Base-by-base conservation (phyloP, 2,797 vertebrate genomes). In the Heliangelus exortis region DNA sequence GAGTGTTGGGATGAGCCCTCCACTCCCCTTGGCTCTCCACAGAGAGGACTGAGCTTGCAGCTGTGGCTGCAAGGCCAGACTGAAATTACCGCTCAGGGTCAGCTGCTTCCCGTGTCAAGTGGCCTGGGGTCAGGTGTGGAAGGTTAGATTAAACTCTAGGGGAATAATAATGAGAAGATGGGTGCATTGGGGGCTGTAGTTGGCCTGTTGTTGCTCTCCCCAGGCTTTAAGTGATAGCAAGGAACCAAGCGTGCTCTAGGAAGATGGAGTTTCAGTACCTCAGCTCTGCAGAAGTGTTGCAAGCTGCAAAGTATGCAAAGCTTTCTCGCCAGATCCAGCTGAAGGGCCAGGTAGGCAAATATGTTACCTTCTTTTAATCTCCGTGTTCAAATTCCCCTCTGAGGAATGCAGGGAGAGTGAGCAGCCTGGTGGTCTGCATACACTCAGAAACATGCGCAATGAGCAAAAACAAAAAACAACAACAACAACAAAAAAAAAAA, bases 201-300 rank as follows among this genome's bases (percentile, higher is more conserved):
- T 67, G 47, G 68, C 51, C 57, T 21, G 12, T 23, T 54, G 29
- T 33, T 74, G 31, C 63, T 91, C 76, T 89, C 53, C 10, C 15
- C n/a, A 36, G 58, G 43, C 61, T 84, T 89, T 61, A 77, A 84
- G 29, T 57, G 29, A 25, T 1, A 29, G 55, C 17, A 29, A 54
- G 53, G 79, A 68, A 62, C 6, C 0, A 1, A 47, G 2, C 0
- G 0, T 0, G 4, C 2, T 0, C 4, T 18, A 2, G 45, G 28
- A 59, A 41, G 43, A 15, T 28, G 54, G 66, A 6, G 14, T 72
- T 85, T 85, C 2, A 12, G 58, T 66, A 85, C 9, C 0, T 80
- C 9, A 13, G 33, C 6, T 87, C 80, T 58, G 16, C 1, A 43
- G 3, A 29, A 36, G 45, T 10, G 45, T 7, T 34, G 69, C 2